phyloP scores from a whole-genome alignment of 1,140 invertebrate species.

The Streblospio benedicti region DNA sequence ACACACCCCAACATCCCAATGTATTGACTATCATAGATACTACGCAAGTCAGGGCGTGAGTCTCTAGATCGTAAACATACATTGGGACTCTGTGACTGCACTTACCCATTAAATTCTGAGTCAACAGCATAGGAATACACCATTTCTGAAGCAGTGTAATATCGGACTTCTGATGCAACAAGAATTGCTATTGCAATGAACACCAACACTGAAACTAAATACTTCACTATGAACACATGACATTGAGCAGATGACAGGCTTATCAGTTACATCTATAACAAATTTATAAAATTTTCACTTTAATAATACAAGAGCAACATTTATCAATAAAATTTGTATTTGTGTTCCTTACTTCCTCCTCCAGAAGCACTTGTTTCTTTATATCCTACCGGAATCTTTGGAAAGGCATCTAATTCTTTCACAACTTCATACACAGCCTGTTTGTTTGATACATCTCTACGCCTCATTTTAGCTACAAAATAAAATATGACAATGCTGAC shows the following conservation, averaged over 20 bases:
- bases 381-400: constrained; percentile 77
- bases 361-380: constrained; percentile 71
- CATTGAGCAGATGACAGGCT: neutral
- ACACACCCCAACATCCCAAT: neutral
- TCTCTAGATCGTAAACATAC: neutral
- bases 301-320: neutral
- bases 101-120: constrained; percentile 62
- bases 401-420: constrained; percentile 79
- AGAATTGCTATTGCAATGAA: constrained; percentile 69
- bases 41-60: neutral
- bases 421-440: too few species aligned
- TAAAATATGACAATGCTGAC: neutral
- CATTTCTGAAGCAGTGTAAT: constrained; percentile 72
- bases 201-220: constrained; percentile 69
- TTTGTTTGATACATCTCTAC: neutral
- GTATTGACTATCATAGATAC: neutral
- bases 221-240: neutral
- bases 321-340: neutral
- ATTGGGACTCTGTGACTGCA: constrained; percentile 4
- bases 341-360: constrained; percentile 59
- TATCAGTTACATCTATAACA: constrained; percentile 22
- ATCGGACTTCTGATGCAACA: constrained; percentile 71
- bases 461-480: neutral
- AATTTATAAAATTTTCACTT: neutral
- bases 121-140: constrained; percentile 83